Conservation (phyloP, 2,113 vertebrate genomes). For the Halcyon senegalensis region DNA sequence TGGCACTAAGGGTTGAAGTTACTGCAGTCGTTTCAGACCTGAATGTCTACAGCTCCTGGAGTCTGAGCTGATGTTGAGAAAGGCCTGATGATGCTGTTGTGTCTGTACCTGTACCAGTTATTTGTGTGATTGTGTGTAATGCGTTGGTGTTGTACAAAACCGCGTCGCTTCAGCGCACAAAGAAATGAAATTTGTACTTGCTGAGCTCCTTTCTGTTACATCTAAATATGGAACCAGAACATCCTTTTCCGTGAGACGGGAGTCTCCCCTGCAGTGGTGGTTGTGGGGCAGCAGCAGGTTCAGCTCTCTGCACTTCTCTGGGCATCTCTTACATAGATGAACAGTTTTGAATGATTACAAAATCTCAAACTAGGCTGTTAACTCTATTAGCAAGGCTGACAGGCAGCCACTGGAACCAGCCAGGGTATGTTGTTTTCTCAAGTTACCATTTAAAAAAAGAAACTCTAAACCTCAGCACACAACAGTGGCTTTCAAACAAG, state of each 20-base stretch:
- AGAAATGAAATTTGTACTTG: background rate
- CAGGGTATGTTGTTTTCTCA: background rate
- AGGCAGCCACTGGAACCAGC: background rate
- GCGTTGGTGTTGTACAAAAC: background rate
- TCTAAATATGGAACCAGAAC: background rate
- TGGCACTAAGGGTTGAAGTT: background rate
- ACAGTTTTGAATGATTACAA: background rate
- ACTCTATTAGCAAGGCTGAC: background rate
- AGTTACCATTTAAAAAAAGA: background rate
- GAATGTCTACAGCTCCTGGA: background rate
- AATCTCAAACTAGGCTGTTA: background rate
- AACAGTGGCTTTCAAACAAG: background rate
- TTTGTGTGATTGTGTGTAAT: conserved; percentile 3
- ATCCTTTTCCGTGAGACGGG: background rate
- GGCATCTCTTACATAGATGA: background rate
- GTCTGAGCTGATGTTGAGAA: background rate
- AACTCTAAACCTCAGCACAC: background rate
- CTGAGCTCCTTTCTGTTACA: background rate
- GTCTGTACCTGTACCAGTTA: conserved; percentile 17
- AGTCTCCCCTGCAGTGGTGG: background rate
- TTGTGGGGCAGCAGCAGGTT: background rate
- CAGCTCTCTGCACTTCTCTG: background rate
- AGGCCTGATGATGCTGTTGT: background rate
- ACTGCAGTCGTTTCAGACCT: background rate
- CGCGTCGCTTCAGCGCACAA: background rate